Conservation (phyloP, 2,888 invertebrate species). For the Aspidapion aeneum region DNA sequence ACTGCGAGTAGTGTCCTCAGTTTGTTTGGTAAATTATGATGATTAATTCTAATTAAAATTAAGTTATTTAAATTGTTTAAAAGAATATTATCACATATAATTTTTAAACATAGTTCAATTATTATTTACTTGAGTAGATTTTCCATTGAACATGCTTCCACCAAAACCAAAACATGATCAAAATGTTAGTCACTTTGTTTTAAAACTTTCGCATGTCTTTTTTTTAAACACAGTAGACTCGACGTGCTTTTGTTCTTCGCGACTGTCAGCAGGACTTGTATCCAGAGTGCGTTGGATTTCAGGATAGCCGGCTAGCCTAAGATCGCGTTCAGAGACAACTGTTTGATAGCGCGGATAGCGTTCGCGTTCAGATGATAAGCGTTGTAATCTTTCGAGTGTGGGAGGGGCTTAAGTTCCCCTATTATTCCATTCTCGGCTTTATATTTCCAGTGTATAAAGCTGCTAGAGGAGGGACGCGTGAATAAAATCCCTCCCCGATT, state of each 20-base stretch:
- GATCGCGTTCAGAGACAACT: constrained; percentile 39
- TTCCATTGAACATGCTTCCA: too few species aligned
- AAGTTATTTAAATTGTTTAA: too few species aligned
- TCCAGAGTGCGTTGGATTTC: neutral
- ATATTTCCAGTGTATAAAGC: constrained; percentile 15
- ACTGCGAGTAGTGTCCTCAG: too few species aligned
- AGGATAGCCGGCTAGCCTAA: constrained; percentile 7
- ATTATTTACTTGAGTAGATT: too few species aligned
- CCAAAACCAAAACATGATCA: too few species aligned
- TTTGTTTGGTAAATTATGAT: too few species aligned
- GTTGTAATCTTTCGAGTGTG: constrained; percentile 11
- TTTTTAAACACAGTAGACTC: too few species aligned
- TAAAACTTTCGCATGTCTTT: too few species aligned
- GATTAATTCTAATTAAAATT: neutral
- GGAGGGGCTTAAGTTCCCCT: constrained; percentile 17
- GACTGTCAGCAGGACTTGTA: neutral
- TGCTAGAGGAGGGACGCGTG: constrained; percentile 23
- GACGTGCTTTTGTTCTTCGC: too few species aligned
- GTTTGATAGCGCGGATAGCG: constrained; percentile 39
- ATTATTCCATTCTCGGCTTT: constrained; percentile 23
- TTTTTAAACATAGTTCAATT: too few species aligned
- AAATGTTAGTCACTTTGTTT: too few species aligned
- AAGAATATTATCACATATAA: too few species aligned
- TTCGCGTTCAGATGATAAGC: constrained; percentile 24
- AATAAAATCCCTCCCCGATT: constrained; percentile 29